Percentiles rank a stretch among this genome's conserved stretches.
phyloP scores from a whole-genome alignment of 2,888 invertebrate genomes.

The Orthonevra nobilis region DNA sequence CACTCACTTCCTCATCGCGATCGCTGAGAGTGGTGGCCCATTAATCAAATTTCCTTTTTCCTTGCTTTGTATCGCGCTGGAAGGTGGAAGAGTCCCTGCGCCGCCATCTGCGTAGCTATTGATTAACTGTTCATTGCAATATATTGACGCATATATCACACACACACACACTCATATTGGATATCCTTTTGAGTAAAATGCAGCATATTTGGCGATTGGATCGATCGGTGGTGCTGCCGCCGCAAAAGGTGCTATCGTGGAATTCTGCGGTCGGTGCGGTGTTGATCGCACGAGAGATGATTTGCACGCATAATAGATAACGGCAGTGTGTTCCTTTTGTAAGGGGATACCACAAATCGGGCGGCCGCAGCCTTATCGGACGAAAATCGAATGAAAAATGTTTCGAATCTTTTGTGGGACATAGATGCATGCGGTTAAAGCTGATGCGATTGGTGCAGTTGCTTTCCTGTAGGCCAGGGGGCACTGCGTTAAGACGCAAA shows the following conservation, averaged over 20 bases:
- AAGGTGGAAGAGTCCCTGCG: too few relatives aligned
- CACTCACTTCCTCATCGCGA: conserved; percentile 42
- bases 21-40: conserved; percentile 30
- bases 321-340: conserved; percentile 56
- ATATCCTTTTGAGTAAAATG: background rate
- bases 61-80: conserved; percentile 28
- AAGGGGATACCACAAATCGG: too few relatives aligned
- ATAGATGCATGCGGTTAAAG: conserved; percentile 68
- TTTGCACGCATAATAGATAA: conserved; percentile 69
- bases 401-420: conserved; percentile 67
- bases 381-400: conserved; percentile 70
- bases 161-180: conserved; percentile 4
- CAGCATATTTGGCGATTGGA: conserved; percentile 26
- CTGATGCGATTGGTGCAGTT: conserved; percentile 55
- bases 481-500: conserved; percentile 34
- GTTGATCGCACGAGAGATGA: conserved; percentile 69
- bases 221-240: conserved; percentile 40
- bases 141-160: conserved; percentile 68
- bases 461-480: background rate
- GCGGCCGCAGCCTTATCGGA: conserved; percentile 49
- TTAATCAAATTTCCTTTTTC: conserved; percentile 60
- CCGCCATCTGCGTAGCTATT: conserved; percentile 6
- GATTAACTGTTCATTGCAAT: conserved; percentile 48
- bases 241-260: conserved; percentile 62
- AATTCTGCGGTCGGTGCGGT: conserved; percentile 57